phyloP scores from a whole-genome alignment of 2,888 invertebrate species.

The Pheosia gnoma region DNA sequence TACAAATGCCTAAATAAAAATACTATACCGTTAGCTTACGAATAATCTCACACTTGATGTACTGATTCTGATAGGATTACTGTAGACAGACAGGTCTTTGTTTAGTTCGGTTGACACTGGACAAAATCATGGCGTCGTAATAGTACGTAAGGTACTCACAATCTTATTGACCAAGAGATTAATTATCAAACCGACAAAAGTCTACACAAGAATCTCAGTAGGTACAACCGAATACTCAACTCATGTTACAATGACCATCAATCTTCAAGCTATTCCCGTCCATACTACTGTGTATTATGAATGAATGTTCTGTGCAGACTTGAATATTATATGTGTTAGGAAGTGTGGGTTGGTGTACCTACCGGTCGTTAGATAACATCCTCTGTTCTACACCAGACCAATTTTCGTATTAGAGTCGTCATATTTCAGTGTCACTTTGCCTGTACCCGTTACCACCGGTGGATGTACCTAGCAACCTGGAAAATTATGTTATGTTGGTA shows the following conservation, averaged over 20 bases:
- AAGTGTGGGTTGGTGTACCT: slow-evolving; percentile 13
- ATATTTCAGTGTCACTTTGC: slow-evolving; percentile 45
- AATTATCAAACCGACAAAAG: neutral
- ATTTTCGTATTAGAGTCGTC: slow-evolving; percentile 50
- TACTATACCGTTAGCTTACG: too few relatives aligned
- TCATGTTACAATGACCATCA: neutral
- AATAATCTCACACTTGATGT: too few relatives aligned
- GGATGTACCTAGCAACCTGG: neutral
- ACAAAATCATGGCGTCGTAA: too few relatives aligned
- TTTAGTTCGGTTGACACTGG: too few relatives aligned
- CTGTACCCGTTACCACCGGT: slow-evolving; percentile 13
- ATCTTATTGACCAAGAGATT: neutral
- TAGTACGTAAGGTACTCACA: neutral
- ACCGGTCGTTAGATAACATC: slow-evolving; percentile 44
- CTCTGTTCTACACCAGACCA: slow-evolving; percentile 47
- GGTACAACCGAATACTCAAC: neutral
- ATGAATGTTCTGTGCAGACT: neutral
- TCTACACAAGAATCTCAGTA: neutral
- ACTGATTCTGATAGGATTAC: too few relatives aligned
- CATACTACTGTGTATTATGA: neutral
- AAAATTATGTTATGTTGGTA: too few relatives aligned
- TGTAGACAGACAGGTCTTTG: too few relatives aligned
- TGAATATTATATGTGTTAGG: slow-evolving; percentile 7
- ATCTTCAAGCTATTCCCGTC: neutral
- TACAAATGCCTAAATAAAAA: too few relatives aligned